Conservation (phyloP, 2,113 vertebrate species). For the Laticauda laticaudata region DNA sequence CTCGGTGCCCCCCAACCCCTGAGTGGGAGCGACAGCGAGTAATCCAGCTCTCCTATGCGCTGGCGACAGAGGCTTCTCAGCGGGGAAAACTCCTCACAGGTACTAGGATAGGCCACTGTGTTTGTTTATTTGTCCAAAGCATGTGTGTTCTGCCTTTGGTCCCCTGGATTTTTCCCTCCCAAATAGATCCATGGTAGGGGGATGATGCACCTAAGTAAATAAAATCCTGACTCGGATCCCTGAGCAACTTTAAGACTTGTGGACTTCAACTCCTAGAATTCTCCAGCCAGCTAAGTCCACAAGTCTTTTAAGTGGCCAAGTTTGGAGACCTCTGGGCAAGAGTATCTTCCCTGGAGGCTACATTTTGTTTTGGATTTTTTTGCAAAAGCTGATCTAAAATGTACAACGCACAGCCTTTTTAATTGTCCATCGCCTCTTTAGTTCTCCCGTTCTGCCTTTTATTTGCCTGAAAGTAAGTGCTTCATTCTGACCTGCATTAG, state of each 20-base stretch:
- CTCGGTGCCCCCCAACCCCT: constrained; percentile 28
- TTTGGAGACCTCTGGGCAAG: not conserved
- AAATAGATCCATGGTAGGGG: not conserved
- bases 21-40: constrained; percentile 36
- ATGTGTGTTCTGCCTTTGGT: not conserved
- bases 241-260: too few species aligned
- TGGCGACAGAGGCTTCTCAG: constrained; percentile 29
- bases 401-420: not conserved
- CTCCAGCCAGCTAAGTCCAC: too few species aligned
- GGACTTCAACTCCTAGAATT: too few species aligned
- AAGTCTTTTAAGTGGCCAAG: too few species aligned
- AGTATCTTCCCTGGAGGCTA: too few species aligned
- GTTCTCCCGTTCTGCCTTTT: not conserved
- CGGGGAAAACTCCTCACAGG: constrained; percentile 23
- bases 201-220: not conserved
- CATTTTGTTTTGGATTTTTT: too few species aligned
- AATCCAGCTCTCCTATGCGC: constrained; percentile 32
- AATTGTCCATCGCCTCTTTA: not conserved
- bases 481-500: not conserved
- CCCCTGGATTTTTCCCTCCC: too few species aligned
- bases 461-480: not conserved
- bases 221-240: not conserved
- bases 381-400: not conserved
- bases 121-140: not conserved
- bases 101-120: not conserved